These are phyloP conservation scores for Turritopsis dohrnii DNA, from an alignment of 30 jellyfish, hydroid and myxozoan genomes.

Conservation along the genomic window DNA sequence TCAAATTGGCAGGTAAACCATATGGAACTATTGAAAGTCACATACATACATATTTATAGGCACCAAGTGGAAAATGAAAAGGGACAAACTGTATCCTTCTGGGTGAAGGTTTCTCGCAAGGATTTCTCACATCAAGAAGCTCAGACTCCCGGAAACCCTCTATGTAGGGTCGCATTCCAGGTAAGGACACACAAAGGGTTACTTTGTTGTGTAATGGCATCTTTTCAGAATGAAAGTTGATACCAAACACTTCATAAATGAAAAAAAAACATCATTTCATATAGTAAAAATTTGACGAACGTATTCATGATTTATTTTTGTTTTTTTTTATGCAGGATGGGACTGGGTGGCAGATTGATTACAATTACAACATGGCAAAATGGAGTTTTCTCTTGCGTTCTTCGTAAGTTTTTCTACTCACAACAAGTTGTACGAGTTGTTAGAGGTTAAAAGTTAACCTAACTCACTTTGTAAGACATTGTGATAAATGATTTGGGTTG, in stretches of 20 bases:
- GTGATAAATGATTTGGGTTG: no score
- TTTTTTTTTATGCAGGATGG: neutral
- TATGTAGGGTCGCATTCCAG: neutral
- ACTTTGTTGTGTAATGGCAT: neutral
- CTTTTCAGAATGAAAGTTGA: no score
- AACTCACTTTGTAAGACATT: neutral
- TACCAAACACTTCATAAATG: no score
- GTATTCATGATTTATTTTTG: no score
- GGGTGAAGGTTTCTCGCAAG: neutral
- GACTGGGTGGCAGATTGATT: neutral
- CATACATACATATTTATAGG: neutral
- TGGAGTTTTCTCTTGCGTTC: neutral
- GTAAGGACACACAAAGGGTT: neutral
- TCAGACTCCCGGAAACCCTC: neutral
- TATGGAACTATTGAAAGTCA: no score
- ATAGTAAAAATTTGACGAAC: no score
- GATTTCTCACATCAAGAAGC: neutral
- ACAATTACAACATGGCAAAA: neutral
- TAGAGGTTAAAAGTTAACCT: no score
- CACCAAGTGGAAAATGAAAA: neutral
- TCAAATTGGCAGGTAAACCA: no score
- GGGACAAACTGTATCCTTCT: neutral
- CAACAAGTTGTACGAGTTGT: neutral
- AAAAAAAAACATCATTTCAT: neutral
- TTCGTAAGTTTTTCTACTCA: neutral